Evolutionary conservation across 2,888 invertebrate species (phyloP), one percentile per base, ranked within the genome.

Genomic region (Operophtera brumata): DNA sequence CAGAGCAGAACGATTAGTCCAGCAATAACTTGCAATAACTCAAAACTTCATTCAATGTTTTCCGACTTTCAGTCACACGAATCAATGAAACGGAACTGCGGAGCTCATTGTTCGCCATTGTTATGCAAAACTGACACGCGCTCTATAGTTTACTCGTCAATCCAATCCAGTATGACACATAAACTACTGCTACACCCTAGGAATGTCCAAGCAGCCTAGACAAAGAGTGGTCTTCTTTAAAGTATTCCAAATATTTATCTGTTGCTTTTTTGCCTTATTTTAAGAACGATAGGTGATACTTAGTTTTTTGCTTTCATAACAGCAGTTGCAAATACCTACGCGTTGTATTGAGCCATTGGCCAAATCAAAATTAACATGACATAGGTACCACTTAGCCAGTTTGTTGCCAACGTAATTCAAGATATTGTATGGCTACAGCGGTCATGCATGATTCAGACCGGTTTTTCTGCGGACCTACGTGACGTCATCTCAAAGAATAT

Each of bases 381-480:
- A 64, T 69, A n/a, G n/a, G n/a, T n/a, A 62, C 54, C 66, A 62
- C 58, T 65, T 64, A 69, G 73, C 72, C 71, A 69, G 73, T 71
- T 64, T 54, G 64, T 66, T 69, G 69, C 66, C 67, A 66, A 63
- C 62, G 63, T 82, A 82, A 86, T 79, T 84, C 83, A 83, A 78
- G 77, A 78, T 69, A 71, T 74, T 75, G 73, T 78, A 83, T 86
- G 83, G 83, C 79, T 67, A 66, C 75, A 72, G 79, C 80, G 81
- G 82, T 84, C 80, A 76, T 73, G 78, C 80, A 77, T 82, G 77
- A 82, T 71, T 73, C 73, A 65, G 70, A 86, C 88, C 84, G 87
- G 88, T 88, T 88, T 82, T 82, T 77, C 78, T 82, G 80, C 81
- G 65, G 68, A 67, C 66, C 59, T 62, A 54, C 28, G 50, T 86